These are phyloP conservation scores for Pituophis catenifer DNA, from an alignment of 2,113 vertebrate genomes.

Conservation along the genomic window DNA sequence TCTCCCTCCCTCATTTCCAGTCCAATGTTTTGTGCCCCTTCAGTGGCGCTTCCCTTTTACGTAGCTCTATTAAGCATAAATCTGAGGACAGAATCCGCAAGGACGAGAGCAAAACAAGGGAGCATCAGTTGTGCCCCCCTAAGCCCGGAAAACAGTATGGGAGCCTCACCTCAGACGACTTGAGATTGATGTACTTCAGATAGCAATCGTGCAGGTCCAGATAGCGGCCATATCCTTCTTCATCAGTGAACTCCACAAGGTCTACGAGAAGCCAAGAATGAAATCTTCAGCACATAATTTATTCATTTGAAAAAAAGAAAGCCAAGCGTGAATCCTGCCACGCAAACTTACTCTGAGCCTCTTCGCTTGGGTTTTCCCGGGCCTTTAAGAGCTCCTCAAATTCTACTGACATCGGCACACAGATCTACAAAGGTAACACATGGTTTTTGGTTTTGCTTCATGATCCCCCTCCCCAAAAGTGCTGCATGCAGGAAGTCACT, in stretches of 20 bases:
- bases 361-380: conserved; percentile 92
- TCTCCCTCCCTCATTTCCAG: not conserved
- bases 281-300: not conserved
- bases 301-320: not conserved
- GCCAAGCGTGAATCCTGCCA: not conserved
- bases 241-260: conserved; percentile 95
- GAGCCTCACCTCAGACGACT: conserved; percentile 83
- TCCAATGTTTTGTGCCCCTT: not conserved
- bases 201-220: conserved; percentile 97
- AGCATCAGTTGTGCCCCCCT: not conserved
- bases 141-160: rapidly evolving
- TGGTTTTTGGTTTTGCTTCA: not conserved
- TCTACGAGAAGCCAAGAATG: conserved; percentile 64
- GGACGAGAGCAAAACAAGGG: not conserved
- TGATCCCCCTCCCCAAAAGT: not conserved
- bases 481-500: not conserved
- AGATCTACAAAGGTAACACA: conserved; percentile 74
- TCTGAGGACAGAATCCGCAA: not conserved
- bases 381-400: conserved; percentile 96
- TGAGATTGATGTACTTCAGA: conserved; percentile 96
- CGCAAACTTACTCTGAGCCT: conserved; percentile 86
- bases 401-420: conserved; percentile 96
- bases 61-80: not conserved
- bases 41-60: not conserved
- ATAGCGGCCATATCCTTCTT: conserved; percentile 95